phyloP scores from a whole-genome alignment of 2,888 invertebrate genomes.

The Eledona agricola region DNA sequence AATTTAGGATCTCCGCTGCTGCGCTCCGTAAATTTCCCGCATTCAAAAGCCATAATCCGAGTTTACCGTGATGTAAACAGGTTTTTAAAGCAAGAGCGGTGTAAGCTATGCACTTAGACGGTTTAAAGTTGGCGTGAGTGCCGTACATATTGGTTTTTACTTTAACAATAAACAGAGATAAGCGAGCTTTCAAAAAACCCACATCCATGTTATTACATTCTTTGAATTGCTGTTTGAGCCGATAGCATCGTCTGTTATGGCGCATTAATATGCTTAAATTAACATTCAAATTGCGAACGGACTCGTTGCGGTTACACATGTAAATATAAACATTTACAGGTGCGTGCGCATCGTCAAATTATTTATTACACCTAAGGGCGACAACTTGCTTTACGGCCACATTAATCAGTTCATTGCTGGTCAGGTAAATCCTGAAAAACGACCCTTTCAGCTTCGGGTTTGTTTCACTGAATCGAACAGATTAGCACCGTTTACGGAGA shows the following conservation, averaged over 20 bases:
- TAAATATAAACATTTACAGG: constrained; percentile 26
- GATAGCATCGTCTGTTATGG: constrained; percentile 40
- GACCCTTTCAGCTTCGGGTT: neutral
- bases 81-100: constrained; percentile 39
- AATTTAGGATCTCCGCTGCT: constrained; percentile 10
- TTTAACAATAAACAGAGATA: constrained; percentile 39
- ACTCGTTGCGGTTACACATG: constrained; percentile 15
- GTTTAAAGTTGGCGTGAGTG: constrained; percentile 42
- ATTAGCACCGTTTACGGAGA: constrained; percentile 4
- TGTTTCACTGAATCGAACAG: constrained; percentile 3
- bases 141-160: constrained; percentile 40
- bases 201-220: constrained; percentile 45
- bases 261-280: constrained; percentile 30
- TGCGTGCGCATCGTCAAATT: constrained; percentile 19
- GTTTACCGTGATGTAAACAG: constrained; percentile 40
- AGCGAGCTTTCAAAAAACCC: constrained; percentile 39
- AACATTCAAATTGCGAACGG: constrained; percentile 27
- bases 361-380: constrained; percentile 16
- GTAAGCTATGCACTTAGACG: constrained; percentile 41
- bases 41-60: constrained; percentile 26
- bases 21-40: constrained; percentile 26
- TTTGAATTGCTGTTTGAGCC: constrained; percentile 39
- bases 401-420: constrained; percentile 1
- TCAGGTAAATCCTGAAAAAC: constrained; percentile 1
- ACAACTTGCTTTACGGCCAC: too few species aligned